Base-by-base conservation (phyloP, 2,797 vertebrate species). In the Lemur catta region DNA sequence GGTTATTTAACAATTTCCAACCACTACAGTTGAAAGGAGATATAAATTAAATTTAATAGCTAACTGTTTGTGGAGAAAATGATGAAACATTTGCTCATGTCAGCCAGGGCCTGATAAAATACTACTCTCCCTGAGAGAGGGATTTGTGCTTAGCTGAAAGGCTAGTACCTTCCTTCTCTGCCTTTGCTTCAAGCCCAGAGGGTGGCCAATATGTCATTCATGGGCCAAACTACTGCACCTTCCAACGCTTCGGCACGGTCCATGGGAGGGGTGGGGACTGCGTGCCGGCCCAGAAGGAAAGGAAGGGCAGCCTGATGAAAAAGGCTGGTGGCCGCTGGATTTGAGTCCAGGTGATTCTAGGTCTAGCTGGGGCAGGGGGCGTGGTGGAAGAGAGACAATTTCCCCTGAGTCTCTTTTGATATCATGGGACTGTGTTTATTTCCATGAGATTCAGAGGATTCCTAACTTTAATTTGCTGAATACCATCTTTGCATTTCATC, bases 1-100 rank as follows among this genome's bases (percentile, higher is more conserved):
- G 81, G n/a, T 57, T 50, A 76, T 81, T 80, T 78, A 88, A 95
- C 4, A 90, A 57, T 82, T 95, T 63, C 35, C 55, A 87, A 72
- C 30, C 3, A 69, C 24, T 13, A 7, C 85, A 69, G 63, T 28
- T 72, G 67, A 74, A 92, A 92, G 55, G 76, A 96, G 88, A 52
- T 81, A 61, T 80, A 81, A 92, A 78, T 82, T 50, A 63, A 33
- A n/a, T 26, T 84, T 17, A 52, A 24, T 6, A 82, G 38, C 35
- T 28, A 91, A 48, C 57, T 87, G 28, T 63, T 90, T 55, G 46
- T 46, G 28, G 85, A 57, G 79, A 75, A 92, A 89, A 92, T n/a
- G 67, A 69, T 76, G 43, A 61, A 38, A 41, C 33, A 33, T 48
- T 90, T 65, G 88, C 65, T 92, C 41, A 10, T 43, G 15, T 90